Evolutionary conservation across 1,140 invertebrate species (phyloP), one percentile per base, ranked within the genome.

Genomic region (Agraylea sexmaculata): DNA sequence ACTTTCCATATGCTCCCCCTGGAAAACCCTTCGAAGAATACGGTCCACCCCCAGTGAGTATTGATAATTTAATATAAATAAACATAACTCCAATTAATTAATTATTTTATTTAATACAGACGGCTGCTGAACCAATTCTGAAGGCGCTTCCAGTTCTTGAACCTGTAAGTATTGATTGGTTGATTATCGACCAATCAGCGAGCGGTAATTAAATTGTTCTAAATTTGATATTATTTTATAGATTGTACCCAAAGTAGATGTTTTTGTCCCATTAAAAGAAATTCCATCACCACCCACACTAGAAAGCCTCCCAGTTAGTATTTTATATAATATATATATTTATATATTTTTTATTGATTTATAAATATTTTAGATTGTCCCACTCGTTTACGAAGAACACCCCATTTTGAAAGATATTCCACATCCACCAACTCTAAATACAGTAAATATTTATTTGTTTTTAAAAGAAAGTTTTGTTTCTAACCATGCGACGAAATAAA

Each of bases 1-100:
- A 36, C 25, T 36, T 22, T 36, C 34, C 34, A 8, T 36, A 36
- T 22, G 12, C 34, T 4, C 15, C 32, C n/a, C n/a, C n/a, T 6
- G 32, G 8, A 18, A 20, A 12, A n/a, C 34, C 34, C 3, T 36
- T 36, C 18, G 34, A 22, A 36, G 16, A 22, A 22, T 36, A 36
- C 25, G 34, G 34, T 3, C 20, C n/a, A n/a, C n/a, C 18, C 12
- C 34, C 34, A 7, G 20, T n/a, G n/a, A n/a, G n/a, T n/a, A n/a
- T n/a, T n/a, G n/a, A n/a, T n/a, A n/a, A n/a, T n/a, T n/a, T n/a
- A n/a, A n/a, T n/a, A n/a, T n/a, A n/a, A n/a, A n/a, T n/a, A n/a
- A n/a, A n/a, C n/a, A n/a, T n/a, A 22, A 36, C 11, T 23, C 16
- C 2, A 36, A 12, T 20, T 36, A 36, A n/a, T 15, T 34, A 16